Base-by-base conservation (phyloP, 37 sponge, comb jelly and placozoan species). In the Axinella damicornis region DNA sequence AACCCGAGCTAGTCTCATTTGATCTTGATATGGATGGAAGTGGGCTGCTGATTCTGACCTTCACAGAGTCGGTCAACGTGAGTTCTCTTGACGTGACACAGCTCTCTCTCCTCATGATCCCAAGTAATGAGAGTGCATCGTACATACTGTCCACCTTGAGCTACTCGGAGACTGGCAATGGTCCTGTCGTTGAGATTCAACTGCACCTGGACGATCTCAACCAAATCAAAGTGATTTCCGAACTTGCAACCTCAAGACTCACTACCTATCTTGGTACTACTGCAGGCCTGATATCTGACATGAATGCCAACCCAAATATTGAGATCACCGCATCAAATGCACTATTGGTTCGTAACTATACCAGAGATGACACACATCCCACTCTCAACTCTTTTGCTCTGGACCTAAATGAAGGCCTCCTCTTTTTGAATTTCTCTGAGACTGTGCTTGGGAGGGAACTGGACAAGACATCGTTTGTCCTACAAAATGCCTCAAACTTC, bases 21-120 rank as follows among this genome's bases (percentile, higher is more conserved):
- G 54, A 39, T 55, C 83, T 93, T 0, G 90, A 93, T 58, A 88
- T 93, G 89, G 87, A 93, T 63, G 89, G 88, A 19, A 53, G 60
- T 35, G 97, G 86, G 40, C 46, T 69, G 58, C 69, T 96, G n/a
- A 90, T 86, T 60, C 90, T 96, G 13, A 72, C 34, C 65, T 96
- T 96, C 70, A 83, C 83, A 2, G 97, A 96, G 63, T 87, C 97
- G 0, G 97, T 96, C 12, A 74, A 87, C 64, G 85, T 86, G 33
- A 65, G 63, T 57, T 79, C 94, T 2, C 62, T 96, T 22, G 69
- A 88, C 66, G 83, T 91, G 19, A 86, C 83, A 2, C 76, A 88
- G 53, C 83, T 96, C 19, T 91, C 92, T 57, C 71, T 96, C 31
- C 81, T 84, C 0, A 71, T 81, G 56, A 65, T 4, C 0, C 70